These are phyloP conservation scores for Meliscaeva auricollis DNA, from an alignment of 2,888 invertebrate genomes.

Conservation along the genomic window DNA sequence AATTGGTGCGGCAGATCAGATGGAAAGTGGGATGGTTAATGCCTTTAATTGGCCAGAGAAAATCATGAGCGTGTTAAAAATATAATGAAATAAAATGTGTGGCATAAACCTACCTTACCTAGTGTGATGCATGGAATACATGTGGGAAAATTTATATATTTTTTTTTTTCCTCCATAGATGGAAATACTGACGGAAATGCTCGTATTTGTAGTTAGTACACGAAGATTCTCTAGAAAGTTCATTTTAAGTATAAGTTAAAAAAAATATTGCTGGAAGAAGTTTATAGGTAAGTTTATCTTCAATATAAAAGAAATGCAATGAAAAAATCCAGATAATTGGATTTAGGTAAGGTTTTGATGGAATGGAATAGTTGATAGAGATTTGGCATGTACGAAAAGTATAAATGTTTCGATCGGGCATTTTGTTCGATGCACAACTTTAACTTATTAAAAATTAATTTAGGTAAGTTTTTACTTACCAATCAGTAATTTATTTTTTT, in stretches of 20 bases:
- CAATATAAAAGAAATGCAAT: too few species aligned
- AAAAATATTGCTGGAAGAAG: neutral
- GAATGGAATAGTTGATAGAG: too few species aligned
- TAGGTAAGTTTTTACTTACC: too few species aligned
- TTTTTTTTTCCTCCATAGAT: conserved; percentile 22
- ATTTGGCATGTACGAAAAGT: too few species aligned
- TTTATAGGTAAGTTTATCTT: too few species aligned
- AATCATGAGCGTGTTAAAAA: conserved; percentile 66
- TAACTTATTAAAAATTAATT: too few species aligned
- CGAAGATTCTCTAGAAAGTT: conserved; percentile 41
- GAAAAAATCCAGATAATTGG: too few species aligned
- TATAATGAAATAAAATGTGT: conserved; percentile 37
- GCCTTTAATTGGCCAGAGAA: conserved; percentile 67
- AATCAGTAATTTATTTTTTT: too few species aligned
- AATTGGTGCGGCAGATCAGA: conserved; percentile 19
- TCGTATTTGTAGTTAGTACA: conserved; percentile 32
- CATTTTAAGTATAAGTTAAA: neutral
- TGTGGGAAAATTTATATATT: conserved; percentile 46
- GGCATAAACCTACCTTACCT: too few species aligned
- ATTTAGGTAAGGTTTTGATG: too few species aligned
- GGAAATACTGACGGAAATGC: conserved; percentile 39
- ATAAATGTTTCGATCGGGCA: too few species aligned
- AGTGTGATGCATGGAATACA: conserved; percentile 35
- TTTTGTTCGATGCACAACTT: too few species aligned
- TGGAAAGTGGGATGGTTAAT: conserved; percentile 51